These are phyloP conservation scores for Papilio helenus DNA, from an alignment of 1,140 invertebrate genomes.

Conservation along the genomic window DNA sequence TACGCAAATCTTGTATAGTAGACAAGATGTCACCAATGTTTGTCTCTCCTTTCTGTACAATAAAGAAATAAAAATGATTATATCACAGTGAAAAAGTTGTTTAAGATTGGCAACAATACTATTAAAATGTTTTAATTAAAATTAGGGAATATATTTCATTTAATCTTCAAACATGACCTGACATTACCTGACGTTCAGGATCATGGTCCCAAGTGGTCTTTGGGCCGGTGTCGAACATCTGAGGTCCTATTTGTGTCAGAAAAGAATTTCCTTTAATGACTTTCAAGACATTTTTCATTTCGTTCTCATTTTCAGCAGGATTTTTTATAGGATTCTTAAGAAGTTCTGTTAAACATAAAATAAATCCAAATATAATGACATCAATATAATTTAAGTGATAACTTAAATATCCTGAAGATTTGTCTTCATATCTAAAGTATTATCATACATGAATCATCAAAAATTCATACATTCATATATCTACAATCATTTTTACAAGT, in stretches of 20 bases:
- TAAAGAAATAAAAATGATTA: slow-evolving; percentile 39
- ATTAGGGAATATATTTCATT: no score
- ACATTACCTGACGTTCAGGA: not conserved
- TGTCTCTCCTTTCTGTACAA: slow-evolving; percentile 74
- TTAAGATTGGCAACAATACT: not conserved
- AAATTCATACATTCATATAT: no score
- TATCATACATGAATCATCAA: no score
- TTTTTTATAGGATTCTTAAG: slow-evolving; percentile 13
- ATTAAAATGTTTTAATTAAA: not conserved
- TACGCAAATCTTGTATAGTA: slow-evolving; percentile 73
- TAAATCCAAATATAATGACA: slow-evolving; percentile 12
- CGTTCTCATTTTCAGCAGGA: slow-evolving; percentile 53
- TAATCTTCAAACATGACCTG: not conserved
- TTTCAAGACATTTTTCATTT: slow-evolving; percentile 65
- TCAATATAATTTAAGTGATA: no score
- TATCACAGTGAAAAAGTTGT: not conserved
- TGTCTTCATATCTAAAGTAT: no score
- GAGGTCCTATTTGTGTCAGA: not conserved
- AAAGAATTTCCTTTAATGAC: slow-evolving; percentile 55
- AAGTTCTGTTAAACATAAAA: slow-evolving; percentile 4
- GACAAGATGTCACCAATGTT: slow-evolving; percentile 73
- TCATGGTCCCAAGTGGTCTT: not conserved
- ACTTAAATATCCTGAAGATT: no score
- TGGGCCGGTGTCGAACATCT: not conserved
- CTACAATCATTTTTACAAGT: no score